Percentiles rank a stretch among this genome's conserved stretches.
phyloP scores from a whole-genome alignment of 2,797 vertebrate species.

The Petrocephalus sullivani region DNA sequence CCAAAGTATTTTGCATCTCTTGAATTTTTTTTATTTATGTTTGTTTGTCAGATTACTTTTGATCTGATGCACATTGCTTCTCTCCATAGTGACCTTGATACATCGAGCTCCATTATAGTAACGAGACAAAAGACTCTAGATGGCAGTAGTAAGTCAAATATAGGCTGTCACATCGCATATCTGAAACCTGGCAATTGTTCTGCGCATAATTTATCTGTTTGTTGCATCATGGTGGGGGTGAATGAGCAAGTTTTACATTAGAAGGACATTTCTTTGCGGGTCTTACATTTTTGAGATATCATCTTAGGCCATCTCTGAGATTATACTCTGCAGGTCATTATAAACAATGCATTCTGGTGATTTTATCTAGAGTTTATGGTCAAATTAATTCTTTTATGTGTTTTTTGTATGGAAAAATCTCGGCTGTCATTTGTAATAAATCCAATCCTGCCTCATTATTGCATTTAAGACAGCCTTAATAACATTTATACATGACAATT shows the following conservation, averaged over 20 bases:
- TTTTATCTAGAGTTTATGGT: neutral
- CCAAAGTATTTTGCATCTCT: neutral
- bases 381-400: neutral
- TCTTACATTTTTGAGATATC: neutral
- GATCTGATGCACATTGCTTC: neutral
- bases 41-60: neutral
- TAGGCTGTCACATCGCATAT: neutral
- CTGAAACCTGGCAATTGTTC: neutral
- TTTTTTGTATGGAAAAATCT: neutral
- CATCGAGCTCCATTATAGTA: neutral
- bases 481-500: neutral
- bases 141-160: conserved; percentile 24
- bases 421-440: neutral
- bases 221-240: neutral
- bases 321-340: neutral
- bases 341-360: neutral
- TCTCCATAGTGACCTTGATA: neutral
- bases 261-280: neutral
- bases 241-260: neutral
- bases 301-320: neutral
- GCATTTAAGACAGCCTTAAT: neutral
- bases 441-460: neutral
- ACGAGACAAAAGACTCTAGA: conserved; percentile 3
- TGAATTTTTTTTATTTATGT: neutral
- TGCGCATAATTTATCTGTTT: neutral